Conservation (phyloP, 2,888 invertebrate species). For the Herminia tarsipennalis region DNA sequence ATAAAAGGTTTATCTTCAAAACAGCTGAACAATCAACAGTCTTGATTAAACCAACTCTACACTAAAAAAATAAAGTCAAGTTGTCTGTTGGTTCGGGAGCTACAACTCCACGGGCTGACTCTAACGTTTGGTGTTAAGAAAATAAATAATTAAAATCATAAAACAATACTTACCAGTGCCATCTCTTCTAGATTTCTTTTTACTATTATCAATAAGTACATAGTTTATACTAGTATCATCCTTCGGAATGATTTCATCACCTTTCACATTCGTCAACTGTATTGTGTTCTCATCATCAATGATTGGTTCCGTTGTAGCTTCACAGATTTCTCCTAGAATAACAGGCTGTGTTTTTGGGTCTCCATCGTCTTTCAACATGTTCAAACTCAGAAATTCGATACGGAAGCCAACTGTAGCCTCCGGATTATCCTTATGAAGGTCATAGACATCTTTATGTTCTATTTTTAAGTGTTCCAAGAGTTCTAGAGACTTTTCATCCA, state of each 20-base stretch:
- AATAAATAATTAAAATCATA: background rate
- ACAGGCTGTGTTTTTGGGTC: slow-evolving; percentile 59
- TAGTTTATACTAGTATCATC: slow-evolving; percentile 55
- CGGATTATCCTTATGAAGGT: slow-evolving; percentile 71
- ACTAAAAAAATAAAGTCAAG: too few species aligned
- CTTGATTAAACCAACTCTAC: too few species aligned
- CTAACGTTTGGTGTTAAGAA: background rate
- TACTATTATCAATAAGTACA: slow-evolving; percentile 55
- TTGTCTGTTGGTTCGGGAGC: too few species aligned
- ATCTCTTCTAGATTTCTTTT: slow-evolving; percentile 32
- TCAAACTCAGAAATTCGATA: slow-evolving; percentile 74
- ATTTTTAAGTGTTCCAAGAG: slow-evolving; percentile 62
- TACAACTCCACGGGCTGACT: too few species aligned
- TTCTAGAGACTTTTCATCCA: slow-evolving; percentile 54
- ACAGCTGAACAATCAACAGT: too few species aligned
- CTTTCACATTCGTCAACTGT: slow-evolving; percentile 11
- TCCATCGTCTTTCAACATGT: slow-evolving; percentile 62
- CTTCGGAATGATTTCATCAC: slow-evolving; percentile 18
- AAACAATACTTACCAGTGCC: slow-evolving; percentile 21
- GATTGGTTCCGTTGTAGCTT: slow-evolving; percentile 45
- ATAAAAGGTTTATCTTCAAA: too few species aligned
- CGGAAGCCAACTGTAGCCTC: slow-evolving; percentile 71
- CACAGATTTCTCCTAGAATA: slow-evolving; percentile 65
- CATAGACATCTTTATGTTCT: slow-evolving; percentile 66
- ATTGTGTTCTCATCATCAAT: background rate